Base-by-base conservation (phyloP, 35 echinoderm and acorn worm genomes). In the Antedon bifida region DNA sequence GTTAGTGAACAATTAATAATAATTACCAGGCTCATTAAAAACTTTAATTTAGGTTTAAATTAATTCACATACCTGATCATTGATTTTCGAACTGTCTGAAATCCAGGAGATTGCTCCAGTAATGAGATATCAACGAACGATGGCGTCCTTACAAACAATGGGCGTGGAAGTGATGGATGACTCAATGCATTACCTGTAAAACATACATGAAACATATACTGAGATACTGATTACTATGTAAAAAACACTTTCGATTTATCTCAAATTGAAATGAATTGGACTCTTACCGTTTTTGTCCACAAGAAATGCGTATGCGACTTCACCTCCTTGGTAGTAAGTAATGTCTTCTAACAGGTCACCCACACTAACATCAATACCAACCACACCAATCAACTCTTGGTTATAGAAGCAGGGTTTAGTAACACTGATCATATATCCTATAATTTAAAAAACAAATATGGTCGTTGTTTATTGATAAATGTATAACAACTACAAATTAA, bases 311-410 rank as follows among this genome's bases (percentile, higher is more conserved):
- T 97, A 96, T 13, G 94, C 91, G 32, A 56, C 80, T 11, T 89
- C 91, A 0, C 94, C 94, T 83, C 91, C 91, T 77, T 97, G 88
- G 85, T 88, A 97, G 83, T 97, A 97, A 13, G 90, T 90, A 0
- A 97, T 85, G 46, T 97, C 94, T 76, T 97, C 90, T 29, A 96
- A 77, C 23, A 92, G 30, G 39, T 97, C 94, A 0, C 87, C 94
- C 51, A 97, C 86, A 34, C 85, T 97, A 82, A 92, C 76, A 29
- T 96, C 94, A 21, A 97, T 78, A 12, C 94, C 90, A 5, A 92
- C 87, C 0, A 90, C 87, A 36, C 94, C 94, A 31, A 89, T 76
- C 30, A 97, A 39, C 19, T 85, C 79, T 33, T 91, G 83, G 39
- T 88, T 90, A 32, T 79, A 74, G 76, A 86, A 92, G 56, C 88